These are phyloP conservation scores for Psittacara wagleri DNA, from an alignment of 2,113 vertebrate genomes.

Conservation along the genomic window DNA sequence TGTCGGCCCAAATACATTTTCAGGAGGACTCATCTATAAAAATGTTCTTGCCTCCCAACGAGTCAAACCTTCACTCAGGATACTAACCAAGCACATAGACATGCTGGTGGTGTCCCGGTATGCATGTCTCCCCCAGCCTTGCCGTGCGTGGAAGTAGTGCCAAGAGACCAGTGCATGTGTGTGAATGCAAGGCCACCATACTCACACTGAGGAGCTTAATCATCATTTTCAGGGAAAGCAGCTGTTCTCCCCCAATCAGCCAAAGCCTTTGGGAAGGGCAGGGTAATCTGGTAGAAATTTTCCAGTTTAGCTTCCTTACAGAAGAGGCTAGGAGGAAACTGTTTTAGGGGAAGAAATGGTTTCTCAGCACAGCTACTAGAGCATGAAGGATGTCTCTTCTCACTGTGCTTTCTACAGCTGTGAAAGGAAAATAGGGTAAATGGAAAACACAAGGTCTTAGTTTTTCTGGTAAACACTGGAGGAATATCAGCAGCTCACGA, in stretches of 20 bases:
- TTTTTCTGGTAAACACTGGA: neutral
- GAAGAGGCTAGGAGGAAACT: neutral
- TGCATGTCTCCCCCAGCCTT: neutral
- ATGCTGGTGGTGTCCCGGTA: rapidly evolving
- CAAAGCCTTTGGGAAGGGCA: neutral
- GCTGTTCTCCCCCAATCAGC: rapidly evolving
- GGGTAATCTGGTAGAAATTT: neutral
- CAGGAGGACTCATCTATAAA: neutral
- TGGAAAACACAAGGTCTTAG: neutral
- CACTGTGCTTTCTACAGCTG: neutral
- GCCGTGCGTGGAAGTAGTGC: neutral
- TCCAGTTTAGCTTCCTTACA: neutral
- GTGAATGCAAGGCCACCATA: neutral
- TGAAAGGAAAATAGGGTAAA: neutral
- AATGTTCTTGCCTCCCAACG: neutral
- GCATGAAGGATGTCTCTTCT: neutral
- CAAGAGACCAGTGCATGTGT: rapidly evolving
- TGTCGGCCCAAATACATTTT: neutral
- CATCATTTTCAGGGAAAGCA: neutral
- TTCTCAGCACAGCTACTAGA: neutral
- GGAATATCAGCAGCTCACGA: neutral
- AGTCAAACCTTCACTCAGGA: neutral
- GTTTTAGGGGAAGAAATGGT: neutral
- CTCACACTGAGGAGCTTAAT: rapidly evolving
- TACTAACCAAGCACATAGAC: neutral